Conservation (phyloP, 2,888 invertebrate species). For the Ceratothoa steindachneri region DNA sequence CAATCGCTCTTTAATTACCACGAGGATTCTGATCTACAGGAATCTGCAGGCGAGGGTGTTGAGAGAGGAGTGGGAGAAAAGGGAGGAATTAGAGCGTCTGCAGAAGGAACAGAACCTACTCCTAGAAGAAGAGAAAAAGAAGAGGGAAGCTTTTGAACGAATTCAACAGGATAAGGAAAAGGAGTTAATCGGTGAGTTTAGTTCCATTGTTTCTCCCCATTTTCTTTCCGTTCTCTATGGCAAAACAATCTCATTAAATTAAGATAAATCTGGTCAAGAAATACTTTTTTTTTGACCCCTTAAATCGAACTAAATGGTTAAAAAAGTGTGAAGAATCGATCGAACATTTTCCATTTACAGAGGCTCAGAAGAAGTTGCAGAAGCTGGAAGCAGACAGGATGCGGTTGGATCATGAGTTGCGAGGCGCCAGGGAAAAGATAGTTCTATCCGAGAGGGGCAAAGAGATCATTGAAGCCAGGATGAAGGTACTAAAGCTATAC, state of each 20-base stretch:
- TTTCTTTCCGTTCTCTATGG: no score
- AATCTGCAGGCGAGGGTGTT: slow-evolving; percentile 58
- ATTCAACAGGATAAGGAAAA: slow-evolving; percentile 67
- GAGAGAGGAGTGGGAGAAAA: slow-evolving; percentile 77
- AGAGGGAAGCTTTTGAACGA: slow-evolving; percentile 69
- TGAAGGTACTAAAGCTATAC: slow-evolving; percentile 54
- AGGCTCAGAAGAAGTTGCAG: slow-evolving; percentile 66
- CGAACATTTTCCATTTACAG: no score
- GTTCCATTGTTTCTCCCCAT: no score
- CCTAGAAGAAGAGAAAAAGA: slow-evolving; percentile 69
- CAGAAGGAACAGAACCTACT: slow-evolving; percentile 71
- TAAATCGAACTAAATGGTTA: no score
- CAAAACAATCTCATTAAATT: no score
- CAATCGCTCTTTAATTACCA: no score
- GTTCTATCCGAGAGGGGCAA: slow-evolving; percentile 64
- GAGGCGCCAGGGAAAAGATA: slow-evolving; percentile 66
- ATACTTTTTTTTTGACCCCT: no score
- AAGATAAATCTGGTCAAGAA: no score
- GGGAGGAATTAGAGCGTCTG: slow-evolving; percentile 73
- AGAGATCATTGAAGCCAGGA: slow-evolving; percentile 60
- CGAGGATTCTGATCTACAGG: no score
- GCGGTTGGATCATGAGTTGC: slow-evolving; percentile 66
- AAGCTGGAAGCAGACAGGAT: slow-evolving; percentile 69
- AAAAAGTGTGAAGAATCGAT: no score
- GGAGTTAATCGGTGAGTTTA: slow-evolving; percentile 64